Percentiles rank a stretch among this genome's conserved stretches.
These are phyloP conservation scores for Phodopus roborovskii DNA, from an alignment of 2,113 vertebrate species.

Conservation along the genomic window DNA sequence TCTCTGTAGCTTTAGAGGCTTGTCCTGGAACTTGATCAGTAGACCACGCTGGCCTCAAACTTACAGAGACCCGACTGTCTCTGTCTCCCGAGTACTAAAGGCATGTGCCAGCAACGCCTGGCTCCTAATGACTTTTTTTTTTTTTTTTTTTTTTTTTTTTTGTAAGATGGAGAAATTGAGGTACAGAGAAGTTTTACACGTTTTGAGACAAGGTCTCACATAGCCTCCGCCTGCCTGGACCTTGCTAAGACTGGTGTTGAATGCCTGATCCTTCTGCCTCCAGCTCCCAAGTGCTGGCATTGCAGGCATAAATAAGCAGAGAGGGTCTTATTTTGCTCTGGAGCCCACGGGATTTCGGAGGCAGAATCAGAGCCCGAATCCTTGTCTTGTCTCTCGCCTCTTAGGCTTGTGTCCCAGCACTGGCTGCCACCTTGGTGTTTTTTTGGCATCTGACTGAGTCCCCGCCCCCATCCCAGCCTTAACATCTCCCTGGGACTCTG, in stretches of 20 bases:
- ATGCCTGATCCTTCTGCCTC: background rate
- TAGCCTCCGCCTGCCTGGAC: background rate
- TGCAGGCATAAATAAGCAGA: background rate
- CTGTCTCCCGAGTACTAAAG: too few relatives aligned
- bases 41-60: too few relatives aligned
- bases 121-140: too few relatives aligned
- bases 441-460: constrained; percentile 27
- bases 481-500: constrained; percentile 60
- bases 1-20: too few relatives aligned
- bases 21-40: too few relatives aligned
- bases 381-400: background rate
- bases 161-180: background rate
- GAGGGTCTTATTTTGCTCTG: background rate
- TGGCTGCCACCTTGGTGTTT: constrained; percentile 59
- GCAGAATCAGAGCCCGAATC: background rate
- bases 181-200: background rate
- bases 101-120: too few relatives aligned
- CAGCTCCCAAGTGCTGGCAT: background rate
- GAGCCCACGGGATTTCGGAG: background rate
- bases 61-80: too few relatives aligned
- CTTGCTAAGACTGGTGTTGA: background rate
- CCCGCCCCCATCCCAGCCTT: constrained; percentile 23
- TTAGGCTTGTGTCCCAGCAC: background rate
- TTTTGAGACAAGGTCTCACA: background rate
- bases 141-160: background rate